Conservation (phyloP, 2,113 vertebrate genomes). For the Bujurquina vittata region DNA sequence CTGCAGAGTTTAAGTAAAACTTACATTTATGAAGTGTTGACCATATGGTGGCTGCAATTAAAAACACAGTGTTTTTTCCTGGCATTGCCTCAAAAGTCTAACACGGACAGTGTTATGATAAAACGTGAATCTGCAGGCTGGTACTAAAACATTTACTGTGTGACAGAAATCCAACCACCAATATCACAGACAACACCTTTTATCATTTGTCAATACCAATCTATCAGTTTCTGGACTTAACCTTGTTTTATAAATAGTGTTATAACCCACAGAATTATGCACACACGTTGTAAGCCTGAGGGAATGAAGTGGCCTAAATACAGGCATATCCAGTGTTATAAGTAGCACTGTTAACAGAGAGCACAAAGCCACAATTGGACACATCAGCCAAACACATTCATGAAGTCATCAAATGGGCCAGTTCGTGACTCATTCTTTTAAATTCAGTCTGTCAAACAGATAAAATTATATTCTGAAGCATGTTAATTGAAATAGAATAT, state of each 20-base stretch:
- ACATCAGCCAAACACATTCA: slow-evolving; percentile 36
- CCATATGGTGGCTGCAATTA: slow-evolving; percentile 43
- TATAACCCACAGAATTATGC: slow-evolving; percentile 64
- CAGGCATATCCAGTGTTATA: slow-evolving; percentile 60
- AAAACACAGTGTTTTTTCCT: slow-evolving; percentile 12
- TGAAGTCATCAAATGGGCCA: slow-evolving; percentile 51
- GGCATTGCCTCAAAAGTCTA: slow-evolving; percentile 19
- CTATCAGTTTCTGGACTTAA: slow-evolving; percentile 40
- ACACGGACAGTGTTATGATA: neutral
- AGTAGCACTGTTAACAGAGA: slow-evolving; percentile 48
- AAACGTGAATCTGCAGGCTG: neutral
- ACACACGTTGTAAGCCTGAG: slow-evolving; percentile 70
- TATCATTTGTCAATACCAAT: slow-evolving; percentile 44
- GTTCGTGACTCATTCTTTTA: neutral
- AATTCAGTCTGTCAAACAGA: neutral
- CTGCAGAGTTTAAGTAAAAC: slow-evolving; percentile 38
- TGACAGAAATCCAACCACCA: neutral
- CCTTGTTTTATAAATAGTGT: slow-evolving; percentile 61
- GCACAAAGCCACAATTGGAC: slow-evolving; percentile 43
- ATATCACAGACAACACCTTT: neutral
- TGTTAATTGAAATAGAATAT: neutral
- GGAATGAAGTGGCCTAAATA: slow-evolving; percentile 79
- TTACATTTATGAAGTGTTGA: slow-evolving; percentile 15
- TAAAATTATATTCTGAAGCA: neutral
- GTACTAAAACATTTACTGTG: neutral